These are phyloP conservation scores for Anastatus disparis DNA, from an alignment of 1,140 invertebrate species.

Conservation along the genomic window DNA sequence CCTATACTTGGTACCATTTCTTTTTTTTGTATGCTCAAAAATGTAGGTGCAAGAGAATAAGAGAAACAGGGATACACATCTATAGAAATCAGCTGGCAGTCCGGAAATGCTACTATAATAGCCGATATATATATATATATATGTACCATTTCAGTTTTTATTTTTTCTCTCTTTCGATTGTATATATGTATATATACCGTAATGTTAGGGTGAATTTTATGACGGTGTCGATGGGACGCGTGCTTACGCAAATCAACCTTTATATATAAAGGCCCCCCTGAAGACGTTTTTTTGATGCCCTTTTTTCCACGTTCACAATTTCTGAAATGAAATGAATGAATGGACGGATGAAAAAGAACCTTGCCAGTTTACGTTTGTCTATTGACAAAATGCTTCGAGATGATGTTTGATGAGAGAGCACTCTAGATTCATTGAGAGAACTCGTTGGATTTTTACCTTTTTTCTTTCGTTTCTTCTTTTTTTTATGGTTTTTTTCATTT, in stretches of 20 bases:
- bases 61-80: neutral
- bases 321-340: slow-evolving; percentile 20
- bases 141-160: slow-evolving; percentile 5
- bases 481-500: too few species aligned
- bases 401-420: neutral
- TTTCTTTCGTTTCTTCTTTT: slow-evolving; percentile 5
- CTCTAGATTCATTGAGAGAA: slow-evolving; percentile 3
- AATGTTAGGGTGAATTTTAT: neutral
- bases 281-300: slow-evolving; percentile 14
- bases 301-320: neutral
- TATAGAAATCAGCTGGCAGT: slow-evolving; percentile 31
- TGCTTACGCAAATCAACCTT: slow-evolving; percentile 34
- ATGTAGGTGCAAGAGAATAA: neutral
- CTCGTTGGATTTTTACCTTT: neutral
- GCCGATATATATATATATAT: neutral
- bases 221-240: slow-evolving; percentile 20
- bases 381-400: slow-evolving; percentile 24
- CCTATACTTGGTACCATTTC: slow-evolving; percentile 14
- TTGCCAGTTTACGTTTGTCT: slow-evolving; percentile 16
- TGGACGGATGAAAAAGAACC: neutral
- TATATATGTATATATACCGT: neutral
- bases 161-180: too few species aligned
- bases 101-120: slow-evolving; percentile 25
- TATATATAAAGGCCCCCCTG: neutral
- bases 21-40: too few species aligned